Evolutionary conservation across 2,888 invertebrate species (phyloP), one percentile per base, ranked within the genome.

Genomic region (Sylvicola fuscatus): DNA sequence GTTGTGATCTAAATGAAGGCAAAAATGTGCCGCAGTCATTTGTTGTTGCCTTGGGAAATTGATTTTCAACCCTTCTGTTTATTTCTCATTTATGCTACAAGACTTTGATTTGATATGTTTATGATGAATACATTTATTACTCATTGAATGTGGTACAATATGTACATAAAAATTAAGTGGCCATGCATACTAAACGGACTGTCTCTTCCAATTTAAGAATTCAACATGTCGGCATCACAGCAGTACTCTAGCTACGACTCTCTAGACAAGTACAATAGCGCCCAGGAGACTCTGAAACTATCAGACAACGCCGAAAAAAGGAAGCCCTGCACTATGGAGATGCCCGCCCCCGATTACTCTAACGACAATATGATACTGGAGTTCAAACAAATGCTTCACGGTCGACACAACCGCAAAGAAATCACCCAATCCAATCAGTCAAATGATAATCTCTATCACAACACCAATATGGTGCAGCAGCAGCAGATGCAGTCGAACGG

Each of bases 191-290:
- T 21, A 21, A 21, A 21, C 21, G 8, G n/a, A 21, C 21, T 8
- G 5, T 8, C 21, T 8, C 8, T 21, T 21, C 21, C 8, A 4
- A 21, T 21, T 21, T 8, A 4, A 21, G 33, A 33, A 13, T 21
- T 21, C 21, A 37, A 33, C 27, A 35, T 33, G 11, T 29, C 35
- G 27, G 30, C 33, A 16, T 30, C 21, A 4, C 21, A 29, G 6
- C 29, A 35, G 11, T 34, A 38, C 30, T 44, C 45, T 5, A 48
- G 48, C 39, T 47, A 47, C 39, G 48, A 48, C 39, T 47, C 48
- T 29, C 41, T 48, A 36, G 46, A 47, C 34, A 46, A 46, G 42
- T 46, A 45, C 37, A 46, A 47, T 40, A 42, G 42, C 33, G 40
- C 44, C 17, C 40, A 43, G 35, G 47, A 47, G 41, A 46, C 43